Evolutionary conservation across 2,113 vertebrate genomes (phyloP), one percentile per base, ranked within the genome.

Genomic region (Malaclemys terrapin): DNA sequence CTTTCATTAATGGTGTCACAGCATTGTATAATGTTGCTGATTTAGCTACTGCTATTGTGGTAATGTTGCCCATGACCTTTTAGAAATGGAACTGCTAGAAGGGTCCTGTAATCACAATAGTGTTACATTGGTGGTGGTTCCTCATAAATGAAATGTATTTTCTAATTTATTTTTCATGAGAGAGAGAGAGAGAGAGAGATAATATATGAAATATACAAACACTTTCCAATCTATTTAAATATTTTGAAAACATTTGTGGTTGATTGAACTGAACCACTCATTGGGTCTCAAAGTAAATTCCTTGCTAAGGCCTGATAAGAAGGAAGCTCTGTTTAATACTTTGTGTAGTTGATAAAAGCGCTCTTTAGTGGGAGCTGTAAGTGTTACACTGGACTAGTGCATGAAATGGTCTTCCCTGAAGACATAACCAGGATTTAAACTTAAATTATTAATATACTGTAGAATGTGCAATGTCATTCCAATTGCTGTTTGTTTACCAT

Each of bases 271-370:
- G 2, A 94, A 3, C 5, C 84, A 9, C 0, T 84, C 7, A 1
- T 35, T 29, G 81, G 86, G 3, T 57, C 47, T 76, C 10, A 88
- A 79, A 52, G 27, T 84, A 31, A 82, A 84, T 62, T 86, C 53
- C 62, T 53, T 84, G 20, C 69, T 82, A 88, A 92, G 57, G 83
- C 24, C 17, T 62, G 20, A 82, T 84, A 38, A 42, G 13, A 76
- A 76, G 62, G 85, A 95, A 90, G 5, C 3, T 94, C 14, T 47
- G 11, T 95, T 96, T 94, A 76, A 85, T 38, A n/a, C 16, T 90
- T 10, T 53, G n/a, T 72, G 65, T 72, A 72, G 65, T 5, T 57
- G 31, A 65, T 85, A 50, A 85, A 14, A 83, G 2, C 81, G 19
- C 49, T 59, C 3, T 80, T 87, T 79, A 84, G 12, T 27, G 80